A percentile compares a stretch with the other conserved stretches of the same genome.
phyloP scores from a whole-genome alignment of 2,888 invertebrate genomes.

The Acheta domesticus region DNA sequence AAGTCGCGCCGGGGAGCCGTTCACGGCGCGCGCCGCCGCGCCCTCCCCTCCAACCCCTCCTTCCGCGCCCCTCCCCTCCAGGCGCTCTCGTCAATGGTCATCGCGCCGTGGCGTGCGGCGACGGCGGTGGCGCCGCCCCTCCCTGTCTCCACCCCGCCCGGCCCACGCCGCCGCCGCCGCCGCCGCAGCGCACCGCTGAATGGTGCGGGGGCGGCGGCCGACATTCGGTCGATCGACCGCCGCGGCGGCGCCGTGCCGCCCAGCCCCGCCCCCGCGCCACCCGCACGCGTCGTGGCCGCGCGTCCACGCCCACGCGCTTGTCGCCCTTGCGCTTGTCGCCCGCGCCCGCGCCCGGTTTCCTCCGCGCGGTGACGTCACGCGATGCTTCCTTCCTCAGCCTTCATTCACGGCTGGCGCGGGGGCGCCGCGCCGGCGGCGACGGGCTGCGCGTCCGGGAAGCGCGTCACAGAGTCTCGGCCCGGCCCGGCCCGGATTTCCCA shows the following conservation, averaged over 20 bases:
- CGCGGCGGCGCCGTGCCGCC: not conserved
- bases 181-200: constrained; percentile 37
- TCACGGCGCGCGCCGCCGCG: not conserved
- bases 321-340: not conserved
- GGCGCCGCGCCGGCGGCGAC: too few species aligned
- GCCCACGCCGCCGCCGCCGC: not conserved
- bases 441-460: too few species aligned
- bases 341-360: not conserved
- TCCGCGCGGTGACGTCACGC: constrained; percentile 26
- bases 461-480: too few species aligned
- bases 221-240: not conserved
- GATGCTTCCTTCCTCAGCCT: constrained; percentile 19
- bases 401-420: not conserved
- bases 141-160: not conserved
- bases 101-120: not conserved
- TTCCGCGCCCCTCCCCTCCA: not conserved
- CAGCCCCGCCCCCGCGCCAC: not conserved
- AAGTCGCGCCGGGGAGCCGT: too few species aligned
- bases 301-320: not conserved
- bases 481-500: too few species aligned
- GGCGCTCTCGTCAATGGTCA: not conserved
- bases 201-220: not conserved
- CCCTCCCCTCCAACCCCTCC: not conserved
- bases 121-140: not conserved
- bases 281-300: not conserved